Evolutionary conservation across 2,888 invertebrate species (phyloP), one percentile per base, ranked within the genome.

Genomic region (Entomobrya proxima): DNA sequence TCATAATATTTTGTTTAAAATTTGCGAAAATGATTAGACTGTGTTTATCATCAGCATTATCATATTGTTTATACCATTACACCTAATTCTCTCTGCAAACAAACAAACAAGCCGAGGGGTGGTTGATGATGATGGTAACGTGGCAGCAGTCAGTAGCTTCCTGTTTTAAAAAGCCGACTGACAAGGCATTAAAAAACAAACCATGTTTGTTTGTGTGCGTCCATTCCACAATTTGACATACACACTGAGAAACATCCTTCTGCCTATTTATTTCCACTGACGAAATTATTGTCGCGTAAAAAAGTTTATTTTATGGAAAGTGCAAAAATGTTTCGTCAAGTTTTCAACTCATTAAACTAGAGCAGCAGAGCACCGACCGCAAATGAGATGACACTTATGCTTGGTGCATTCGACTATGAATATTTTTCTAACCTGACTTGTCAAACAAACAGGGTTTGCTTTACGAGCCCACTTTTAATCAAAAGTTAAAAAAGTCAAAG

Each of bases 181-280:
- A 69, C 69, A 69, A 11, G 27, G 74, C 74, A 74, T 74, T 74
- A 74, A 74, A 67, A 50, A 74, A 74, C 74, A 74, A 74, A 74
- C 47, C 50, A 32, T 74, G 74, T 69, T 69, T 74, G 50, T 74
- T 50, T 74, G 74, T 74, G 24, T 32, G 35, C 50, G 47, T 35
- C 50, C 30, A 52, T 74, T 74, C 74, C 74, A 74, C 74, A 74
- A 50, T 18, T 18, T 74, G 74, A 74, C 74, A 44, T 24, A 44
- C 24, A 11, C 40, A 40, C 27, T n/a, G 2, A 3, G 24, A 67
- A 44, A 69, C 69, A 44, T 52, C 52, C 18, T 52, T 18, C n/a
- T 52, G 52, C 52, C 3, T 52, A 18, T 13, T 52, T 52, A 3
- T 47, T 11, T 7, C n/a, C 21, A 21, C 18, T 52, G 52, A 61